Percentiles rank a stretch among this genome's conserved stretches.
Conservation (phyloP, 2,888 invertebrate genomes). For the Aporophyla nigra region DNA sequence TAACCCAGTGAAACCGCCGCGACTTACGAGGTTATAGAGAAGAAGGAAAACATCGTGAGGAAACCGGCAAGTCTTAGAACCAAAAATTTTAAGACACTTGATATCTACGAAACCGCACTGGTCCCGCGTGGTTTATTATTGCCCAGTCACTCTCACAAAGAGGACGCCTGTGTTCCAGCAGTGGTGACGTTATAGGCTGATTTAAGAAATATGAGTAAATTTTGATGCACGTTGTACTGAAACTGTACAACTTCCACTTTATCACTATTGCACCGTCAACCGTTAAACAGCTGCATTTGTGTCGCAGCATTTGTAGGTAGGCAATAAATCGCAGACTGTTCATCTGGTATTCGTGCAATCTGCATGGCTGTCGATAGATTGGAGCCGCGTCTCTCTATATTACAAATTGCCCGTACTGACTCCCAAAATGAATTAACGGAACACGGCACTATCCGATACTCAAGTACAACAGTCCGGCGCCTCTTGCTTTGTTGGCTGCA, state of each 20-base stretch:
- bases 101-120: not conserved
- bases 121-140: not conserved
- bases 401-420: slow-evolving; percentile 43
- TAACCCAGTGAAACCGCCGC: no score
- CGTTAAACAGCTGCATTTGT: slow-evolving; percentile 22
- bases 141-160: not conserved
- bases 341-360: slow-evolving; percentile 49
- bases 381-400: slow-evolving; percentile 35
- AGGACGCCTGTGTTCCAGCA: not conserved
- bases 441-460: slow-evolving; percentile 28
- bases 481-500: slow-evolving; percentile 50
- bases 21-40: no score
- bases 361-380: slow-evolving; percentile 33
- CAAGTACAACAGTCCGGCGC: slow-evolving; percentile 45
- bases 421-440: slow-evolving; percentile 58
- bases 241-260: not conserved
- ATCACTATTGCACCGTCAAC: slow-evolving; percentile 5
- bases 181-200: not conserved
- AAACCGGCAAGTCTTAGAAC: not conserved
- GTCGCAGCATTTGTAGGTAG: slow-evolving; percentile 10
- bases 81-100: not conserved
- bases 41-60: not conserved
- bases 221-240: not conserved
- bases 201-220: not conserved
- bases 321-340: slow-evolving; percentile 39